These are phyloP conservation scores for Elysia crispata DNA, from an alignment of 2,888 invertebrate genomes.

Conservation along the genomic window DNA sequence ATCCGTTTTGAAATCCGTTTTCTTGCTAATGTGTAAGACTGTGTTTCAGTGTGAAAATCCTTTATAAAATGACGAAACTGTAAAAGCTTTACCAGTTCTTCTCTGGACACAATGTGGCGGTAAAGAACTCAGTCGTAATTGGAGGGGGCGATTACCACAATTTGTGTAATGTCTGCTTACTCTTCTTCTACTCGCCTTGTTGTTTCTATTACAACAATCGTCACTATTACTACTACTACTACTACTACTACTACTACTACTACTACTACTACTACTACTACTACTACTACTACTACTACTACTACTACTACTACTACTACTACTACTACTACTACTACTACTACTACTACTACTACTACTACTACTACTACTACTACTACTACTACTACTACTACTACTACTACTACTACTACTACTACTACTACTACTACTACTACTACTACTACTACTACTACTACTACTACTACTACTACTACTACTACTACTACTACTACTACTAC, in stretches of 20 bases:
- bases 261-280: constrained; percentile 45
- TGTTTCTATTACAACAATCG: constrained; percentile 39
- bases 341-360: constrained; percentile 22
- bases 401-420: constrained; percentile 33
- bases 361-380: constrained; percentile 22
- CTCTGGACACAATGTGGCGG: too few species aligned
- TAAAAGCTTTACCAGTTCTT: too few species aligned
- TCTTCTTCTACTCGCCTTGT: constrained; percentile 39
- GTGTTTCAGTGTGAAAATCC: too few species aligned
- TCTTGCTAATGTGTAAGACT: too few species aligned
- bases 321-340: constrained; percentile 40
- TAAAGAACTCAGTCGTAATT: too few species aligned
- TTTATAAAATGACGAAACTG: too few species aligned
- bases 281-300: constrained; percentile 42
- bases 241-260: constrained; percentile 47
- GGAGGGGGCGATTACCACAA: too few species aligned
- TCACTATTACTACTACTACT: constrained; percentile 44
- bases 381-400: constrained; percentile 11
- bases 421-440: constrained; percentile 42
- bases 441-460: constrained; percentile 41
- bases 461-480: constrained; percentile 44
- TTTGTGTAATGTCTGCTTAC: constrained; percentile 4
- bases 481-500: constrained; percentile 43
- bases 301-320: constrained; percentile 42
- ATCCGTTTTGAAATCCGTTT: too few species aligned